phyloP scores from a whole-genome alignment of 2,888 invertebrate species.

The Pristionchus japonicus region DNA sequence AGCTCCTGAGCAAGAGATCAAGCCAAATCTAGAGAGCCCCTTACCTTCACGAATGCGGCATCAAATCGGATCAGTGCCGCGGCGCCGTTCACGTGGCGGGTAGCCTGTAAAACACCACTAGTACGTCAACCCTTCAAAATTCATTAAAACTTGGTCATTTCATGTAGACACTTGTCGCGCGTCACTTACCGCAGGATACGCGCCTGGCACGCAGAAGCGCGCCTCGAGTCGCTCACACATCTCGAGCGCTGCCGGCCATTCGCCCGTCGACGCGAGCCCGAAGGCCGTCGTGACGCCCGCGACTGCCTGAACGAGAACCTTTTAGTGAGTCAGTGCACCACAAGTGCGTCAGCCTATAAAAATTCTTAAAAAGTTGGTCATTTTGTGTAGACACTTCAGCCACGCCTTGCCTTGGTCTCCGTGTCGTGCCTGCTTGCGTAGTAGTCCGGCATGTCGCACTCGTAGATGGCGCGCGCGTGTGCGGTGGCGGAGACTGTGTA shows the following conservation, averaged over 20 bases:
- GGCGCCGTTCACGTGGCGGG: slow-evolving; percentile 34
- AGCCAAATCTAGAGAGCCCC: neutral
- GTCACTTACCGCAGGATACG: slow-evolving; percentile 17
- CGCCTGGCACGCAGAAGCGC: slow-evolving; percentile 14
- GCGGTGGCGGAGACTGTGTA: neutral
- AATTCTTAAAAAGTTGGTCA: too few relatives aligned
- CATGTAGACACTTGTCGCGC: neutral
- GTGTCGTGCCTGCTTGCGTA: slow-evolving; percentile 29
- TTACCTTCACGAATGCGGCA: slow-evolving; percentile 24
- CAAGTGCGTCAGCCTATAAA: neutral
- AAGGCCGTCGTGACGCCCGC: slow-evolving; percentile 22
- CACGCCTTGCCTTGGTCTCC: neutral
- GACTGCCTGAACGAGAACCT: slow-evolving; percentile 8
- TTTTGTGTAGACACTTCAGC: too few relatives aligned
- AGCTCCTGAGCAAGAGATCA: neutral
- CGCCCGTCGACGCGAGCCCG: neutral
- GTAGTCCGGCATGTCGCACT: slow-evolving; percentile 28
- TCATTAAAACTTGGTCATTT: neutral
- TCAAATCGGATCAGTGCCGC: slow-evolving; percentile 23
- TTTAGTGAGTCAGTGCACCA: too few relatives aligned
- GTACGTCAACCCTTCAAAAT: neutral
- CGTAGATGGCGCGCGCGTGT: slow-evolving; percentile 29
- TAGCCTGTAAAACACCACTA: neutral
- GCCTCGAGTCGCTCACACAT: neutral
- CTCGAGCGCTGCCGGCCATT: neutral